A percentile compares a stretch with the other conserved stretches of the same genome.
Evolutionary conservation across 2,113 vertebrate genomes (phyloP).

Genomic region (Australoheros scitulus): DNA sequence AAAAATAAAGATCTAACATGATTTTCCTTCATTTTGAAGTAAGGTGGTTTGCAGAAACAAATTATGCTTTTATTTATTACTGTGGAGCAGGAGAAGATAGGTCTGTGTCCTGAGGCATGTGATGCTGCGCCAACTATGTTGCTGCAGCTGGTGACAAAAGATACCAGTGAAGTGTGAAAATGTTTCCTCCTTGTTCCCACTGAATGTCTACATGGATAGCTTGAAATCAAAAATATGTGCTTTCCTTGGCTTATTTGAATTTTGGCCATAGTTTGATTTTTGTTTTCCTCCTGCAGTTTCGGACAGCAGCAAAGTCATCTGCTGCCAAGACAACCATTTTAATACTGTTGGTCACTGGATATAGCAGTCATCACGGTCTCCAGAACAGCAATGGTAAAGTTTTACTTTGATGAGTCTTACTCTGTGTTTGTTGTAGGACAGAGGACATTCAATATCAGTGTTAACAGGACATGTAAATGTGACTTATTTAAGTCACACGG

Average conservation of each 20-base stretch:
- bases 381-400: constrained; percentile 60
- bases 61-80: not conserved
- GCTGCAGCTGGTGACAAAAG: not conserved
- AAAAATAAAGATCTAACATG: not conserved
- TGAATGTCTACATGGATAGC: not conserved
- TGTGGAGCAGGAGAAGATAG: not conserved
- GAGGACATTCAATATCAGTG: not conserved
- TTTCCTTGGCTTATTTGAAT: not conserved
- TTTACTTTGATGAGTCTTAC: not conserved
- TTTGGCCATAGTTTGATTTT: not conserved
- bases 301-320: constrained; percentile 14
- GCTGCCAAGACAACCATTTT: constrained; percentile 6
- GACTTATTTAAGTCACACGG: constrained; percentile 30
- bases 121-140: not conserved
- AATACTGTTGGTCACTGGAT: constrained; percentile 13
- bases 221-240: not conserved
- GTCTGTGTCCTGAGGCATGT: not conserved
- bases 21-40: not conserved
- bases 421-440: not conserved
- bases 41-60: not conserved
- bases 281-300: not conserved
- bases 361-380: constrained; percentile 10
- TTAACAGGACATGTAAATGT: constrained; percentile 18
- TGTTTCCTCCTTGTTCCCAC: not conserved
- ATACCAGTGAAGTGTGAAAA: not conserved